A percentile compares a stretch with the other conserved stretches of the same genome.
phyloP scores from a whole-genome alignment of 2,888 invertebrate species.

The Chymomyza caudatula region DNA sequence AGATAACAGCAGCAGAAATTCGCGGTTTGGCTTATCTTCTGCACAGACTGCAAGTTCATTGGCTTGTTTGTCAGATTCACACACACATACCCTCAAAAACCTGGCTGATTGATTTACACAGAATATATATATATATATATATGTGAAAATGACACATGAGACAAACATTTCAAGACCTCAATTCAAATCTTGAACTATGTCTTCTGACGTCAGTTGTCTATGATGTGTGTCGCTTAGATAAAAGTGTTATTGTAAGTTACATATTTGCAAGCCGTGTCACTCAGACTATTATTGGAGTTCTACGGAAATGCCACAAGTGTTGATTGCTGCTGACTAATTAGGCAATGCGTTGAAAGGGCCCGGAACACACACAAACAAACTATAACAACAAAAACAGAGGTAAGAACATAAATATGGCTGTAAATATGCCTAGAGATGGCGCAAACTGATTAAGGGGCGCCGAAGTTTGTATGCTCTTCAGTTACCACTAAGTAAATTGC shows the following conservation, averaged over 20 bases:
- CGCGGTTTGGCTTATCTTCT: not conserved
- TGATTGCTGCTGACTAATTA: not conserved
- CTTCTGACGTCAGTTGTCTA: not conserved
- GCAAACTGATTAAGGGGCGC: not conserved
- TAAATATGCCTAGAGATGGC: not conserved
- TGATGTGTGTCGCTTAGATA: too few relatives aligned
- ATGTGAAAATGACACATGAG: not conserved
- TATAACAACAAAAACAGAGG: not conserved
- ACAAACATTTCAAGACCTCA: not conserved
- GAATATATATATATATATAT: conserved; percentile 29
- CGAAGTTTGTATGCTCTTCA: not conserved
- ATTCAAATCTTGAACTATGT: not conserved
- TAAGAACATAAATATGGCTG: not conserved
- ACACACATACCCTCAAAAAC: conserved; percentile 2
- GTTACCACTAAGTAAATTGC: too few relatives aligned
- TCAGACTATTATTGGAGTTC: not conserved
- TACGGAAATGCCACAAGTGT: not conserved
- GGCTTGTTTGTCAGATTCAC: not conserved
- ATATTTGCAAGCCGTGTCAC: not conserved
- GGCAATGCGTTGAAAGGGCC: not conserved
- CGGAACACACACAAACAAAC: not conserved
- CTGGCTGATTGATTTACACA: conserved; percentile 28
- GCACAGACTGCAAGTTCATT: not conserved
- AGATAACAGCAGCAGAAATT: not conserved
- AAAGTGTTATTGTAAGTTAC: not conserved